Base-by-base conservation (phyloP, 2,888 invertebrate species). In the Xanthorhoe designata region DNA sequence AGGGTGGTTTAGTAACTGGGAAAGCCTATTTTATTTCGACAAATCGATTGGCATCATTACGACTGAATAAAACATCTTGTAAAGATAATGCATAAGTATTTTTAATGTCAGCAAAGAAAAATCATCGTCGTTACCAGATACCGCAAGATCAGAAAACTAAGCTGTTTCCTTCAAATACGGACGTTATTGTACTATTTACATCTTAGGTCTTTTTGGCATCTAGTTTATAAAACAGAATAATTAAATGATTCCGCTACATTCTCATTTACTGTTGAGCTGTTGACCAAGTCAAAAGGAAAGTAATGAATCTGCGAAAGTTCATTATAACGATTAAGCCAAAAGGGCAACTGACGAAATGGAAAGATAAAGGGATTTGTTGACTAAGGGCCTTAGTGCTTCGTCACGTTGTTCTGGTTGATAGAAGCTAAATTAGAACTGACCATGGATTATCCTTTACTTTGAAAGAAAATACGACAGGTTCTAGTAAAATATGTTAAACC, bases 261-360 rank as follows among this genome's bases (percentile, higher is more conserved):
- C 17, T 49, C 17, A 13, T 10, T 10, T 24, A 13, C 19, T 24
- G 10, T 49, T 19, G 0, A 4, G 24, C 8, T 54, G 10, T 35
- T 71, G 79, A 78, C 78, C 70, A 69, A 62, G 19, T 55, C 32
- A 51, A 9, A 47, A 77, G 53, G 70, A 76, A 82, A 80, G 80
- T 86, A 86, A 88, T 88, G 83, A 85, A 85, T 86, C 82, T 77
- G 74, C 66, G 64, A 70, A 78, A 79, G 78, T 81, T 80, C 76
- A 81, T 81, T 80, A 83, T 76, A 77, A 80, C 75, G 78, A 81
- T 83, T 69, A 68, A 72, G 78, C 80, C 79, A 78, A 81, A 78
- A 68, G 73, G 75, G 79, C 78, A 78, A 69, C 77, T 78, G 75
- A 68, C 78, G 78, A 76, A 78, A 78, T 73, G 80, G 82, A 85